Evolutionary conservation across 2,888 invertebrate genomes (phyloP).

Genomic region (Ligdia adustata): DNA sequence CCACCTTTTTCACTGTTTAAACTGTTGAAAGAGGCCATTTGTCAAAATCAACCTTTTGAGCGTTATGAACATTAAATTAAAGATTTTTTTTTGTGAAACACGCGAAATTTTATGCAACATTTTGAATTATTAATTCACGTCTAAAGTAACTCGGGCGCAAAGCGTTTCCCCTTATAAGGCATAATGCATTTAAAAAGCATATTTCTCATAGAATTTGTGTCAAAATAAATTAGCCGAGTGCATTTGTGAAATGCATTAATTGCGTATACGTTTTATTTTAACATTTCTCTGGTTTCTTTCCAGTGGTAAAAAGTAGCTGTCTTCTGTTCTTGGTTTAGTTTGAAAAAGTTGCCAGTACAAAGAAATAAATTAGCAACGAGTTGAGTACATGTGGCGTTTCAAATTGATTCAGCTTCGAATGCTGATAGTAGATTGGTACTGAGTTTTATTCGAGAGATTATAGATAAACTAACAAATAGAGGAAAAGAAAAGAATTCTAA

Average conservation of each 20-base stretch:
- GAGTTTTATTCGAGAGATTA: too few species aligned
- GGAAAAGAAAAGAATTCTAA: too few species aligned
- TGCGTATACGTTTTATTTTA: conserved; percentile 13
- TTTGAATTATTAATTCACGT: conserved; percentile 37
- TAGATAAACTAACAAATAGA: too few species aligned
- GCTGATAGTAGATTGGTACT: too few species aligned
- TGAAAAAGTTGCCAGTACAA: conserved; percentile 12
- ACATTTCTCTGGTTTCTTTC: conserved; percentile 7
- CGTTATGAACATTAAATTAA: conserved; percentile 6
- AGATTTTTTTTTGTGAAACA: conserved; percentile 5
- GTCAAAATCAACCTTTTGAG: conserved; percentile 21
- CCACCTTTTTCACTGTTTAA: neutral
- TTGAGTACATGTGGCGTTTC: too few species aligned
- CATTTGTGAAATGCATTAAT: conserved; percentile 20
- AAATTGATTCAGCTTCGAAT: too few species aligned
- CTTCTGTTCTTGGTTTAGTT: conserved; percentile 9
- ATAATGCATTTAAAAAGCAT: conserved; percentile 34
- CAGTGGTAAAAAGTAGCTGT: conserved; percentile 7
- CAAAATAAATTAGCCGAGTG: conserved; percentile 30
- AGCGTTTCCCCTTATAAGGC: conserved; percentile 37
- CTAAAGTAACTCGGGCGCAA: conserved; percentile 37
- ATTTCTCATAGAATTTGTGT: conserved; percentile 35
- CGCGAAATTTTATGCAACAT: conserved; percentile 34
- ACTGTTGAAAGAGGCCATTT: conserved; percentile 1
- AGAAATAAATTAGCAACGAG: too few species aligned